Evolutionary conservation across 1,140 invertebrate genomes (phyloP).

Genomic region (Heliconius hewitsoni): DNA sequence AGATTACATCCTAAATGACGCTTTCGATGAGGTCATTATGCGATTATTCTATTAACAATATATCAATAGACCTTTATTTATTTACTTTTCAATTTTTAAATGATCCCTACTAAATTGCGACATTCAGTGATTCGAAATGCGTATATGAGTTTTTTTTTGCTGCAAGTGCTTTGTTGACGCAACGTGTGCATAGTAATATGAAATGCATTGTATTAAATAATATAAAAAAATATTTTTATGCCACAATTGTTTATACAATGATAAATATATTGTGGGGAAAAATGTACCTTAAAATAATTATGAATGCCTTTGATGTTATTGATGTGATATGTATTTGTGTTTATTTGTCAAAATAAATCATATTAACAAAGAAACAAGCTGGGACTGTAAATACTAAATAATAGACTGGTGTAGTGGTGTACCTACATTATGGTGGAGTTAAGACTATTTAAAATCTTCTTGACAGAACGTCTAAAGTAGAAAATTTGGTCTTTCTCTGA

Average conservation of each 20-base stretch:
- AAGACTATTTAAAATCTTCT: not conserved
- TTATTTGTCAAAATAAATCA: not conserved
- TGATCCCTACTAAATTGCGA: not conserved
- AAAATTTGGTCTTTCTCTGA: not conserved
- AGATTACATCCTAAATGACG: slow-evolving; percentile 23
- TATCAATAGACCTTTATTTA: not conserved
- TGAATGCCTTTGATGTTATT: not conserved
- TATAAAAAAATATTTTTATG: too few species aligned
- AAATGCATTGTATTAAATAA: not conserved
- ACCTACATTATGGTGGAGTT: not conserved
- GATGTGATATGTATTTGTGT: not conserved
- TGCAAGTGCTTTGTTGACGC: not conserved
- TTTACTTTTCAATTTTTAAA: too few species aligned
- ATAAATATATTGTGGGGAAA: not conserved
- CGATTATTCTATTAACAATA: slow-evolving; percentile 4
- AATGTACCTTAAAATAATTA: not conserved
- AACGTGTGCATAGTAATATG: not conserved
- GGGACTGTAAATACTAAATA: not conserved
- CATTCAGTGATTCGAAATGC: not conserved
- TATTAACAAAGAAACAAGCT: not conserved
- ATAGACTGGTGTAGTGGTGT: not conserved
- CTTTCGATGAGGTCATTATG: slow-evolving; percentile 23
- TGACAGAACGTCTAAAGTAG: not conserved
- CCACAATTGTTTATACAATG: too few species aligned
- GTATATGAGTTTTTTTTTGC: not conserved